phyloP scores from a whole-genome alignment of 1,140 invertebrate species.

The Drosophila tropicalis region DNA sequence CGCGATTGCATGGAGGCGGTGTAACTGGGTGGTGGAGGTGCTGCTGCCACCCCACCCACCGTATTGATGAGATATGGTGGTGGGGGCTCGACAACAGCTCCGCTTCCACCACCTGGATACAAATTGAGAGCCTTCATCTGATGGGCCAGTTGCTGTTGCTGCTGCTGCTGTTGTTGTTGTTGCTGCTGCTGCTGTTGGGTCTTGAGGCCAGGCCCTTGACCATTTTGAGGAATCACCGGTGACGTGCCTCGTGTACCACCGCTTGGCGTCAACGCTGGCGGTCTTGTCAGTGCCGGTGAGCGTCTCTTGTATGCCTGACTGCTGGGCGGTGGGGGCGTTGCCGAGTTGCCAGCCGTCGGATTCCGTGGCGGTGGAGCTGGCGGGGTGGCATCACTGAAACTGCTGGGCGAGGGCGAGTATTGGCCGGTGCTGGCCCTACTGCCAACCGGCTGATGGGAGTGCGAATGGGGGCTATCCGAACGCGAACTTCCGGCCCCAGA shows the following conservation, averaged over 20 bases:
- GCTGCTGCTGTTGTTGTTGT: constrained; percentile 85
- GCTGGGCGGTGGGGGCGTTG: constrained; percentile 88
- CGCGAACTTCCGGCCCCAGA: constrained; percentile 93
- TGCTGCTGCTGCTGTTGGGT: constrained; percentile 88
- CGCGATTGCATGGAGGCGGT: constrained; percentile 93
- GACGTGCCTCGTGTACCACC: constrained; percentile 87
- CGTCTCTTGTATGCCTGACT: constrained; percentile 93
- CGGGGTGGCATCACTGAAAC: constrained; percentile 87
- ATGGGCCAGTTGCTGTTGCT: constrained; percentile 92
- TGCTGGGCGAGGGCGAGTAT: constrained; percentile 88
- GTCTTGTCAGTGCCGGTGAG: constrained; percentile 87
- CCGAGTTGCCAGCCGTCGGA: constrained; percentile 87
- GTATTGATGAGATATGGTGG: constrained; percentile 86
- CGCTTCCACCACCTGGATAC: constrained; percentile 86
- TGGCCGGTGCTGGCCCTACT: constrained; percentile 84
- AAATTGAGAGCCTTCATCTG: constrained; percentile 94
- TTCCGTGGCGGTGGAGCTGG: constrained; percentile 87
- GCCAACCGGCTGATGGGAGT: constrained; percentile 83
- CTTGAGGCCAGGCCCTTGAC: constrained; percentile 84
- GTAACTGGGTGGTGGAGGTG: constrained; percentile 88
- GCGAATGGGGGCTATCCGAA: constrained; percentile 92
- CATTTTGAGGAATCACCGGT: constrained; percentile 86
- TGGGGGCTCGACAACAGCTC: constrained; percentile 89
- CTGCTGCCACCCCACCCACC: constrained; percentile 88
- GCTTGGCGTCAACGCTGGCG: constrained; percentile 84